Conservation (phyloP, 2,888 invertebrate species). For the Cacoxenus indagator region DNA sequence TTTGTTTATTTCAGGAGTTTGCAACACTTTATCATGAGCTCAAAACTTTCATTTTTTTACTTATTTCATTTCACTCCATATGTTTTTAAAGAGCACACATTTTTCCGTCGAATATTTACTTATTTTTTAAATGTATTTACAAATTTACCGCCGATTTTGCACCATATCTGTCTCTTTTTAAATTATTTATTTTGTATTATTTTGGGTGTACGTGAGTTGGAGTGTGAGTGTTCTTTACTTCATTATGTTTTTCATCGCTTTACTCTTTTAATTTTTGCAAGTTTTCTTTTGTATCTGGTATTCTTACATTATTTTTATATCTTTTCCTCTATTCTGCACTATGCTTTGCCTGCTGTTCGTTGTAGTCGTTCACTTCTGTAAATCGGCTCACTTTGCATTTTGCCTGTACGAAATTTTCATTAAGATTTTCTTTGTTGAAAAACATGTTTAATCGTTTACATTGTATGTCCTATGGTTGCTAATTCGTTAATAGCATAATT, state of each 20-base stretch:
- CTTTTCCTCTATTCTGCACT: slow-evolving; percentile 37
- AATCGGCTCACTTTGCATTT: slow-evolving; percentile 63
- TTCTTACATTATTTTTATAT: slow-evolving; percentile 51
- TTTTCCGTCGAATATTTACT: neutral
- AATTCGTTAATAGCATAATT: slow-evolving; percentile 43
- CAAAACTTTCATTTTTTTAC: neutral
- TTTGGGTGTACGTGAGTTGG: slow-evolving; percentile 38
- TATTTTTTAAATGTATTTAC: slow-evolving; percentile 3
- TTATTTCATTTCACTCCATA: neutral
- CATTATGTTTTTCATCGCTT: slow-evolving; percentile 59
- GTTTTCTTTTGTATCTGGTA: slow-evolving; percentile 50
- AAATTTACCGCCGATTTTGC: slow-evolving; percentile 18
- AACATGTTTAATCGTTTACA: slow-evolving; percentile 65
- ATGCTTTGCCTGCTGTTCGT: slow-evolving; percentile 55
- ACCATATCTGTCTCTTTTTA: neutral
- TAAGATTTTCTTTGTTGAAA: slow-evolving; percentile 55
- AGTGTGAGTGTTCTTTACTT: slow-evolving; percentile 50
- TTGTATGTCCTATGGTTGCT: slow-evolving; percentile 47
- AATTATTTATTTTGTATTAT: slow-evolving; percentile 34
- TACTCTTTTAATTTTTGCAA: slow-evolving; percentile 57
- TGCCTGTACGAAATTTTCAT: slow-evolving; percentile 65
- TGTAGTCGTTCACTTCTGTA: slow-evolving; percentile 55
- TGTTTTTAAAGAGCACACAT: neutral
- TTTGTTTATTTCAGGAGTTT: neutral
- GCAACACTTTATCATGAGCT: neutral